These are phyloP conservation scores for Ceyx margarethae DNA, from an alignment of 2,113 vertebrate genomes.

Conservation along the genomic window DNA sequence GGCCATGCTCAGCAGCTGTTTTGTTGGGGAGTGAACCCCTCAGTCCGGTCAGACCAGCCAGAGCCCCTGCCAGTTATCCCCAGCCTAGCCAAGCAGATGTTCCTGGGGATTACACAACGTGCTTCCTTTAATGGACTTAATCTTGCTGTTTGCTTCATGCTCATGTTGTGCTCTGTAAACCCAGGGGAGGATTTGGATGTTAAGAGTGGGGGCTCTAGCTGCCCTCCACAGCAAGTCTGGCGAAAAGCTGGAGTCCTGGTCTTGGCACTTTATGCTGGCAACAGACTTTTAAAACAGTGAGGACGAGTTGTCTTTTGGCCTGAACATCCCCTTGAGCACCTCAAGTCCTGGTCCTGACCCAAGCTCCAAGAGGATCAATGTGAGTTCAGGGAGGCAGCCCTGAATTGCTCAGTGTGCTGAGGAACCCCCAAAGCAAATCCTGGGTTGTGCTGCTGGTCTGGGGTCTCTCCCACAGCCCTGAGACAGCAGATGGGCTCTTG, in stretches of 20 bases:
- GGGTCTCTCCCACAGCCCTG: neutral
- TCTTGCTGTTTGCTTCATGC: neutral
- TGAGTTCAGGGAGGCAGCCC: neutral
- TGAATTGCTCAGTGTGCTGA: fast-evolving
- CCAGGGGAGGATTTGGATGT: neutral
- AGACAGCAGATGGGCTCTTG: neutral
- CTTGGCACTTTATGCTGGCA: neutral
- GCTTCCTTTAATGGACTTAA: neutral
- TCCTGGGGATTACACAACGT: neutral
- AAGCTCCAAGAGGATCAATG: neutral
- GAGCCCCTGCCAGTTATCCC: fast-evolving
- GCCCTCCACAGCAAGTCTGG: neutral
- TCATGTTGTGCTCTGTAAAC: fast-evolving
- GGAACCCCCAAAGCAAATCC: neutral
- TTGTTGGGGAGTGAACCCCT: neutral
- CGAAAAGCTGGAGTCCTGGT: neutral
- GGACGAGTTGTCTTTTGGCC: neutral
- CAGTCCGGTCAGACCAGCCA: fast-evolving
- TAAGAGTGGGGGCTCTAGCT: neutral
- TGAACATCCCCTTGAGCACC: fast-evolving
- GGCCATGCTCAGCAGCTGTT: neutral
- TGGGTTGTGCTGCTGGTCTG: neutral
- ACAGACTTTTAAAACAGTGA: fast-evolving
- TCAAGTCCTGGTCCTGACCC: neutral
- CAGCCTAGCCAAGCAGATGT: neutral